Evolutionary conservation across 2,797 vertebrate genomes (phyloP), one percentile per base, ranked within the genome.

Genomic region (Brachymystax lenok): DNA sequence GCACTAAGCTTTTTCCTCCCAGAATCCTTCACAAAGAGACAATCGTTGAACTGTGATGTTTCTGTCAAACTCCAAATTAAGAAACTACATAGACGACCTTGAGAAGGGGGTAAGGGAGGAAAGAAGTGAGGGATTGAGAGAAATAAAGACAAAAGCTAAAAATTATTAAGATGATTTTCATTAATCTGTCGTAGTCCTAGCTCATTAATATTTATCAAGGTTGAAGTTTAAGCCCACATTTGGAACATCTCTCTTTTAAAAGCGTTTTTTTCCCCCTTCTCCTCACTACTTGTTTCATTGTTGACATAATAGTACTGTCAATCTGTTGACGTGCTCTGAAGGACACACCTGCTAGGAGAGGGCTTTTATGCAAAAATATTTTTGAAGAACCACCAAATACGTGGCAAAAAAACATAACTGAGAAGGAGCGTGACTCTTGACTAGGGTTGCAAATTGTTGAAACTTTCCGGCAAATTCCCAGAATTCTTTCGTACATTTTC

Each of bases 201-300:
- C 50, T 82, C 73, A 79, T 77, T 76, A 74, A 80, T 84, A 77
- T 3, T 77, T 28, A 79, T 77, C 61, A 79, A 76, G 40, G 61
- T 68, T 78, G 63, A 72, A 72, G 21, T 35, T 54, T 50, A 69
- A 50, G 51, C 67, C 56, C 73, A 80, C 12, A 33, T 76, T 69
- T 54, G 56, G 46, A 68, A 72, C 66, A 28, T 54, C 59, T 63
- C n/a, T 59, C 66, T 61, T 21, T 21, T 52, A 74, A 50, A 76
- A 12, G 52, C 0, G 0, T 56, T 19, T 24, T 61, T 6, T 61
- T 59, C 21, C 19, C 7, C 50, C 35, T 64, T 40, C 28, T 52
- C 14, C n/a, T 14, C 21, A n/a, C 10, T 12, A 8, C 51, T 72
- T n/a, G 46, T 69, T 27, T 56, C 72, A 74, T 51, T 17, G 19